phyloP scores from a whole-genome alignment of 2,113 vertebrate genomes.

The Proteles cristata region DNA sequence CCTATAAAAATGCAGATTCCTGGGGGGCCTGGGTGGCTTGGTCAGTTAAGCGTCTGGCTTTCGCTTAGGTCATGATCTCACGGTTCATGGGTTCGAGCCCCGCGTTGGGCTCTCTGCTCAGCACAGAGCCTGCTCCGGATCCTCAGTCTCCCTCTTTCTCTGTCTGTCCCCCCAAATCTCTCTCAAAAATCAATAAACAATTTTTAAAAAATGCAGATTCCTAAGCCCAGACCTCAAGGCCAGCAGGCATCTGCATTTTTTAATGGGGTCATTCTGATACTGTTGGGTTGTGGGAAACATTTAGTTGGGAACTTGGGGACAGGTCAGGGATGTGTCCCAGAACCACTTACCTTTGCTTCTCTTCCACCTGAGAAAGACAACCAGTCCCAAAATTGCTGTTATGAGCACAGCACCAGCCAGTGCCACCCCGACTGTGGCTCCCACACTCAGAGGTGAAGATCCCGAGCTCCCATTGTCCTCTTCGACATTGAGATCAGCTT shows the following conservation, averaged over 20 bases:
- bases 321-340: rapidly evolving
- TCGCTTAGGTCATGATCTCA: too few species aligned
- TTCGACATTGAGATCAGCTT: rapidly evolving
- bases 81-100: too few species aligned
- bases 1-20: background rate
- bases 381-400: background rate
- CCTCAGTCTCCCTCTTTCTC: too few species aligned
- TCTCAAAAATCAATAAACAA: too few species aligned
- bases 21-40: too few species aligned
- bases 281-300: background rate
- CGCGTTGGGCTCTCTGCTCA: too few species aligned
- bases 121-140: too few species aligned
- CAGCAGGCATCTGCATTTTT: background rate
- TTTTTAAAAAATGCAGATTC: background rate
- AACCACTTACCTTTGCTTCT: conserved; percentile 52
- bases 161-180: too few species aligned
- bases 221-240: background rate
- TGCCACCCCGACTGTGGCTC: background rate
- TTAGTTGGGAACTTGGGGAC: background rate
- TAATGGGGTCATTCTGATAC: background rate
- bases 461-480: rapidly evolving
- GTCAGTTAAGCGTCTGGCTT: too few species aligned
- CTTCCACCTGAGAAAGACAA: background rate
- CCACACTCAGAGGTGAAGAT: background rate
- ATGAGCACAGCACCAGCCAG: background rate